Conservation (phyloP, 2,797 vertebrate genomes). For the Sebastes taczanowskii region DNA sequence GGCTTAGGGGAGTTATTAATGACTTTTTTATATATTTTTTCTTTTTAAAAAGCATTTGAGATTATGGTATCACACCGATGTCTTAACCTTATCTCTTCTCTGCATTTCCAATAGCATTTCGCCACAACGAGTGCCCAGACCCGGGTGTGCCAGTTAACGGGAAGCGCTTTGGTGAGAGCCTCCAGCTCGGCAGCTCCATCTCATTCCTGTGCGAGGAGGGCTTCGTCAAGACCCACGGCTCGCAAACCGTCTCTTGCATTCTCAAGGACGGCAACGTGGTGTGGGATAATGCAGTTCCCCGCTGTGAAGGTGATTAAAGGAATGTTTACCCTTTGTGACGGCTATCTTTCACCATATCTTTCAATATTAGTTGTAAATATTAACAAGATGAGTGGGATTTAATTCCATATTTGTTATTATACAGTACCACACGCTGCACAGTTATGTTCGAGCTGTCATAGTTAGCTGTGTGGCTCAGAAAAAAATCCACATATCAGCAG, state of each 20-base stretch:
- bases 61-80: background rate
- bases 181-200: conserved; percentile 96
- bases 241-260: conserved; percentile 94
- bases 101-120: conserved; percentile 84
- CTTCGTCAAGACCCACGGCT: conserved; percentile 95
- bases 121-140: conserved; percentile 97
- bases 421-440: background rate
- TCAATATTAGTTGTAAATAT: background rate
- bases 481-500: background rate
- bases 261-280: conserved; percentile 97
- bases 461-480: background rate
- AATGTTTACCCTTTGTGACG: background rate
- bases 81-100: background rate
- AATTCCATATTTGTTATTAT: background rate
- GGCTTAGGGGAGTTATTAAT: too few species aligned
- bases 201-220: conserved; percentile 97
- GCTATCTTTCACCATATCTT: too few species aligned
- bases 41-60: too few species aligned
- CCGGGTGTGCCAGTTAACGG: conserved; percentile 96
- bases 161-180: conserved; percentile 94
- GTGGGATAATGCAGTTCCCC: conserved; percentile 95
- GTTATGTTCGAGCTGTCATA: background rate
- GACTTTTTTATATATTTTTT: too few species aligned
- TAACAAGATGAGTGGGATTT: background rate
- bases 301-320: conserved; percentile 90